Evolutionary conservation across 1,140 invertebrate species (phyloP).

Genomic region (Rhizoglyphus robini): DNA sequence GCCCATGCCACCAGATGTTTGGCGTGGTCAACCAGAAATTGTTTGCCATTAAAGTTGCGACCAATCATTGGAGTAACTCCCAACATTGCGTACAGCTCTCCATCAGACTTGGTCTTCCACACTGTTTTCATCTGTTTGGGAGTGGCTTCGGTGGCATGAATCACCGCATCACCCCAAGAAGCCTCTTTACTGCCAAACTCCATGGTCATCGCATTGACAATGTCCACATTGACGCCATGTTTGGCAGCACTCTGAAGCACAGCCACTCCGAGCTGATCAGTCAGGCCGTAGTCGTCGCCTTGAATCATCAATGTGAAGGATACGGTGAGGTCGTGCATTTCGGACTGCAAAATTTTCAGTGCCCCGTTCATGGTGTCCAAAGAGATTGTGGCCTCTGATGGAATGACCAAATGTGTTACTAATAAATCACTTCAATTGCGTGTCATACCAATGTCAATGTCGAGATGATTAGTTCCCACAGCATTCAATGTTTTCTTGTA

Average conservation of each 20-base stretch:
- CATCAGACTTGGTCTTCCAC: conserved; percentile 26
- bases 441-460: conserved; percentile 27
- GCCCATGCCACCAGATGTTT: conserved; percentile 27
- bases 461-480: conserved; percentile 27
- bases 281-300: conserved; percentile 29
- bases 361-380: conserved; percentile 25
- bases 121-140: conserved; percentile 26
- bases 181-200: conserved; percentile 22
- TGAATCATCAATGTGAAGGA: conserved; percentile 28
- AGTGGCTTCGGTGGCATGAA: conserved; percentile 23
- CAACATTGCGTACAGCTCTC: conserved; percentile 25
- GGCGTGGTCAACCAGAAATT: conserved; percentile 25
- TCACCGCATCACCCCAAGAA: conserved; percentile 27
- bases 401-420: neutral
- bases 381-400: conserved; percentile 24
- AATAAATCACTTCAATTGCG: neutral
- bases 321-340: conserved; percentile 24
- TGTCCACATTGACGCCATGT: conserved; percentile 27
- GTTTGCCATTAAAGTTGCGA: conserved; percentile 29
- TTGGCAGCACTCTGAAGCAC: conserved; percentile 24
- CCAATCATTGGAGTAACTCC: conserved; percentile 30
- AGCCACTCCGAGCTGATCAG: conserved; percentile 26
- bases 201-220: conserved; percentile 30
- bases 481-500: conserved; percentile 26
- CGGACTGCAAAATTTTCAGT: conserved; percentile 24